Evolutionary conservation across 2,888 invertebrate genomes (phyloP).

Genomic region (Corythucha ciliata): DNA sequence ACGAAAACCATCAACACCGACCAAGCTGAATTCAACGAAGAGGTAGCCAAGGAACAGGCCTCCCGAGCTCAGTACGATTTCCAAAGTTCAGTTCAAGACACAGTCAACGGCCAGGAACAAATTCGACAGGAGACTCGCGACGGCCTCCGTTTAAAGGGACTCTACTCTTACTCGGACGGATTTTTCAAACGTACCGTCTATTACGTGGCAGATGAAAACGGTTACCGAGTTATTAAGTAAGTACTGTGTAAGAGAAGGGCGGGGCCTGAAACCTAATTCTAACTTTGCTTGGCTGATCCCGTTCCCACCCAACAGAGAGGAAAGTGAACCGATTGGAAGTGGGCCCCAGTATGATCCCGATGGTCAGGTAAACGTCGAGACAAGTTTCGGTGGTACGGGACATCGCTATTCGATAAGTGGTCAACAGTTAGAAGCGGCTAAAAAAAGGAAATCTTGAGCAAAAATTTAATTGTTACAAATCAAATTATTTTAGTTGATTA

Average conservation of each 20-base stretch:
- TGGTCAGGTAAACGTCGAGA: slow-evolving; percentile 43
- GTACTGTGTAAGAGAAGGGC: slow-evolving; percentile 28
- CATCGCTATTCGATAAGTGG: slow-evolving; percentile 41
- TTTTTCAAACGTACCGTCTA: slow-evolving; percentile 47
- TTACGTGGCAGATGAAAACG: slow-evolving; percentile 53
- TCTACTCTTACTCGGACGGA: slow-evolving; percentile 53
- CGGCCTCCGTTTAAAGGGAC: slow-evolving; percentile 45
- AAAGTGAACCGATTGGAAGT: slow-evolving; percentile 44
- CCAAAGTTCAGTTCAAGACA: slow-evolving; percentile 43
- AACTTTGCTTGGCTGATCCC: no score
- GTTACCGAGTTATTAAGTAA: slow-evolving; percentile 51
- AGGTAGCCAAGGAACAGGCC: slow-evolving; percentile 38
- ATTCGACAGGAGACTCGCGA: slow-evolving; percentile 43
- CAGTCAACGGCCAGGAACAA: slow-evolving; percentile 44
- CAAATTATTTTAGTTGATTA: slow-evolving; percentile 40
- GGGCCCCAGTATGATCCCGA: slow-evolving; percentile 44
- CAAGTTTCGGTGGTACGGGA: slow-evolving; percentile 42
- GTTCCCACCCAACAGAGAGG: slow-evolving; percentile 41
- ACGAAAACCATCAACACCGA: no score
- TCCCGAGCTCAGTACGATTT: slow-evolving; percentile 45
- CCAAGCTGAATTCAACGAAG: no score
- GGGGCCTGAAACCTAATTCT: slow-evolving; percentile 1
- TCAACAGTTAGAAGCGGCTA: slow-evolving; percentile 8
- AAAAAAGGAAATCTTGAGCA: no score
- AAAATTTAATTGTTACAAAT: slow-evolving; percentile 2